Evolutionary conservation across 2,113 vertebrate genomes (phyloP).

Genomic region (Leptodactylus fuscus): DNA sequence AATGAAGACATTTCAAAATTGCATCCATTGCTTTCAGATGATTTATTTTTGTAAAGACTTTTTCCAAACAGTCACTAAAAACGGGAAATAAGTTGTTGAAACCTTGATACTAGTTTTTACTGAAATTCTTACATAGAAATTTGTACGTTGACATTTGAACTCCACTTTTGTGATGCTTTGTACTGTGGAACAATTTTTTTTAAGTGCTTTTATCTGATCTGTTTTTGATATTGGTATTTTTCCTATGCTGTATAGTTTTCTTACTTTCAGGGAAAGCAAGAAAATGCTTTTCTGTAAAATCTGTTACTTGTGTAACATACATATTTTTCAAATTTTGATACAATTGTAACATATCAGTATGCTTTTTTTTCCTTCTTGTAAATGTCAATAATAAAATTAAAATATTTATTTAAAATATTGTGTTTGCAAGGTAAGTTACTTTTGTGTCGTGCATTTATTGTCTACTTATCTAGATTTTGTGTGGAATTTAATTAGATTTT

Average conservation of each 20-base stretch:
- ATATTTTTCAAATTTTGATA: conserved; percentile 99
- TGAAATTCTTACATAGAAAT: conserved; percentile 67
- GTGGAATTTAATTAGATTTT: no score
- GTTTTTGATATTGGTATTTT: conserved; percentile 95
- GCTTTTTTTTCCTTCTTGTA: conserved; percentile 99
- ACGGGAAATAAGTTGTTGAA: conserved; percentile 53
- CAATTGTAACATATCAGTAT: conserved; percentile 99
- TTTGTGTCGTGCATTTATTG: neutral
- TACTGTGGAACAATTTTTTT: conserved; percentile 86
- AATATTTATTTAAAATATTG: conserved; percentile 98
- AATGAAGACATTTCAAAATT: conserved; percentile 64
- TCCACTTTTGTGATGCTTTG: conserved; percentile 73
- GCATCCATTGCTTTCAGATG: conserved; percentile 66
- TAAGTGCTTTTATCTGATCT: conserved; percentile 85
- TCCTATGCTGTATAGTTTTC: conserved; percentile 94
- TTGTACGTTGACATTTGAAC: conserved; percentile 78
- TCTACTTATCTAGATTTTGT: no score
- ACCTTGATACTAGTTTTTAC: conserved; percentile 65
- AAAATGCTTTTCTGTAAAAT: conserved; percentile 95
- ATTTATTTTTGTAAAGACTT: conserved; percentile 73
- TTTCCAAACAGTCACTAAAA: conserved; percentile 69
- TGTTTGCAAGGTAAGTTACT: conserved; percentile 29
- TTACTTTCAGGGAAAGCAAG: conserved; percentile 99
- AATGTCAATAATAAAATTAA: conserved; percentile 99
- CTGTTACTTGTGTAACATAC: conserved; percentile 99